Percentiles rank a stretch among this genome's conserved stretches.
Evolutionary conservation across 1,140 invertebrate species (phyloP).

Genomic region (Araneus ventricosus): DNA sequence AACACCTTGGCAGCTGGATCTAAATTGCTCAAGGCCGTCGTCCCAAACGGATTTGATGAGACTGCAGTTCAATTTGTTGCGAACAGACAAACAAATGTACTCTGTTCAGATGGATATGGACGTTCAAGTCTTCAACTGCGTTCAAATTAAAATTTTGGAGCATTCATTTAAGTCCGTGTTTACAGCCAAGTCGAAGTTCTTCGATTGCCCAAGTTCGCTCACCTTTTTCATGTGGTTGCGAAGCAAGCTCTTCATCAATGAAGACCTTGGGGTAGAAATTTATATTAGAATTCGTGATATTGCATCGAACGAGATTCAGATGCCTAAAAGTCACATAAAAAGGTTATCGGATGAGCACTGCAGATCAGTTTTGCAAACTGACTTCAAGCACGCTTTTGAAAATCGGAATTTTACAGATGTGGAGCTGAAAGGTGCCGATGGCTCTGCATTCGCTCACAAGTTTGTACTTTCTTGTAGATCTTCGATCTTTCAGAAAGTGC

Average conservation of each 20-base stretch:
- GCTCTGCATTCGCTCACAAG: not conserved
- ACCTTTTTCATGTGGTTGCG: not conserved
- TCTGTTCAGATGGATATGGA: not conserved
- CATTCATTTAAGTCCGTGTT: not conserved
- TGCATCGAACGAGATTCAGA: not conserved
- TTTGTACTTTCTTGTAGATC: not conserved
- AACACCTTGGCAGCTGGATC: not conserved
- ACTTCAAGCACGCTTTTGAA: not conserved
- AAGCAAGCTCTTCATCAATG: not conserved
- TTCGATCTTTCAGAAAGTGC: not conserved
- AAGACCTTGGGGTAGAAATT: not conserved
- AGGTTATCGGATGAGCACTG: not conserved
- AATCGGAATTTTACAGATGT: not conserved
- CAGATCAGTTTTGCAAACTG: not conserved
- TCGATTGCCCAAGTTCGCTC: not conserved
- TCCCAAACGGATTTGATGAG: not conserved
- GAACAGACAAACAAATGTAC: not conserved
- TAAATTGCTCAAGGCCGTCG: not conserved
- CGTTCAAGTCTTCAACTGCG: not conserved
- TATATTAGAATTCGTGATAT: not conserved
- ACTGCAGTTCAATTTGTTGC: not conserved
- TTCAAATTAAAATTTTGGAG: not conserved
- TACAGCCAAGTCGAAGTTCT: not conserved
- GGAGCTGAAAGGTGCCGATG: not conserved
- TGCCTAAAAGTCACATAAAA: not conserved